Percentiles rank a stretch among this genome's conserved stretches.
Conservation (phyloP, 2,113 vertebrate species). For the Anhinga rufa region DNA sequence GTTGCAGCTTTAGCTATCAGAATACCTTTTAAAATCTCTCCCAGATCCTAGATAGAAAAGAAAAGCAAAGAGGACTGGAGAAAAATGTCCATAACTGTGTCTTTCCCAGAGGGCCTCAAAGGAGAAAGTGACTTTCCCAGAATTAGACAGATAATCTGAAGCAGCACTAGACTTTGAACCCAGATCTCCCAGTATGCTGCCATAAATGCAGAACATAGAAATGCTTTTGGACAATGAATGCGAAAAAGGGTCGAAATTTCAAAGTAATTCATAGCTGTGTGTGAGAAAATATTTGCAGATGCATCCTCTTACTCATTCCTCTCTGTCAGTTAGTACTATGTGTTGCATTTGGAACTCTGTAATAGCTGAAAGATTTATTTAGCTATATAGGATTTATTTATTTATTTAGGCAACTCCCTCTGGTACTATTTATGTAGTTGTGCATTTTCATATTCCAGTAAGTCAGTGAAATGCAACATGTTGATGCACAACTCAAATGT, state of each 20-base stretch:
- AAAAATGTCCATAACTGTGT: neutral
- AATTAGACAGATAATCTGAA: neutral
- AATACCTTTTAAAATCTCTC: neutral
- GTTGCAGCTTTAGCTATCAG: neutral
- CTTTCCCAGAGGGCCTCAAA: neutral
- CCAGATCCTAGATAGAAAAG: neutral
- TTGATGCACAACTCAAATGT: neutral
- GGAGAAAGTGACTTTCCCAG: neutral
- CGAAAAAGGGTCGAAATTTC: neutral
- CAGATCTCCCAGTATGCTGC: neutral
- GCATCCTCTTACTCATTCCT: neutral
- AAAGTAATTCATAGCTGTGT: neutral
- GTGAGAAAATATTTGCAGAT: neutral
- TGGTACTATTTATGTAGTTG: neutral
- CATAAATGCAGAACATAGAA: neutral
- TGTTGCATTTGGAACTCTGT: neutral
- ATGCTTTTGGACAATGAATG: neutral
- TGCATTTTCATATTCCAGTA: neutral
- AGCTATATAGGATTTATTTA: neutral
- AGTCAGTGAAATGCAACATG: neutral
- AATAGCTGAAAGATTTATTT: slow-evolving; percentile 25
- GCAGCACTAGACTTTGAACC: neutral
- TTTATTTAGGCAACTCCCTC: slow-evolving; percentile 34
- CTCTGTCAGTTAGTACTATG: neutral
- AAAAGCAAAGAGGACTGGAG: neutral